phyloP scores from a whole-genome alignment of 2,888 invertebrate genomes.

The Polymixis flavicincta region DNA sequence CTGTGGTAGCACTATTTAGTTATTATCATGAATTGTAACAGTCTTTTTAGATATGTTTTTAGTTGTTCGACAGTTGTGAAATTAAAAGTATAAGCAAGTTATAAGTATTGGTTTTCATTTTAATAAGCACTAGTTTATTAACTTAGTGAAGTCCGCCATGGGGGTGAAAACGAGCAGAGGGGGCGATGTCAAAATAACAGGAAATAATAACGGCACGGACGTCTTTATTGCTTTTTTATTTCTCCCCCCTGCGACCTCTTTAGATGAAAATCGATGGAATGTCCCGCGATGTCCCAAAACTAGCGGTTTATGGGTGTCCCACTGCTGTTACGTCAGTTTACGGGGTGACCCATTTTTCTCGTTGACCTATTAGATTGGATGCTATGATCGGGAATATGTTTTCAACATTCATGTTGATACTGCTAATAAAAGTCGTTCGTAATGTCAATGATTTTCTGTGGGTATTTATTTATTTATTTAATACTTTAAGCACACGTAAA shows the following conservation, averaged over 20 bases:
- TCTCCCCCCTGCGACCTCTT: constrained; percentile 57
- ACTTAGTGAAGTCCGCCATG: constrained; percentile 40
- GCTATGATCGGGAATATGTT: constrained; percentile 23
- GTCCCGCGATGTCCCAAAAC: constrained; percentile 39
- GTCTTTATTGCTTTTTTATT: constrained; percentile 72
- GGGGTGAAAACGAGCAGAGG: constrained; percentile 10
- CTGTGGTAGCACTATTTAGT: no score
- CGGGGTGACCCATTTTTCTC: constrained; percentile 41
- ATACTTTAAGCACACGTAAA: no score
- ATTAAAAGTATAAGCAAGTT: no score
- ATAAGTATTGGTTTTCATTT: no score
- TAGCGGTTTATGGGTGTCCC: constrained; percentile 45
- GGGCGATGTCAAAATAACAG: constrained; percentile 68
- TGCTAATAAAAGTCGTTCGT: not conserved
- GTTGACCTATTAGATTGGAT: not conserved
- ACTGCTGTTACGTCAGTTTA: constrained; percentile 29
- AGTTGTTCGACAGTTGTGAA: no score
- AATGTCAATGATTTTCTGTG: not conserved
- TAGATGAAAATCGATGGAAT: constrained; percentile 50
- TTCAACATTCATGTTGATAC: constrained; percentile 19
- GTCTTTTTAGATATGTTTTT: no score
- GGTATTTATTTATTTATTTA: no score
- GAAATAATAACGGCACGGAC: constrained; percentile 69
- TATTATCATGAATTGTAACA: no score
- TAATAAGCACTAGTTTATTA: constrained; percentile 43